Percentiles rank a stretch among this genome's conserved stretches.
Evolutionary conservation across 2,888 invertebrate genomes (phyloP).

Genomic region (Tetramorium bicarinatum): DNA sequence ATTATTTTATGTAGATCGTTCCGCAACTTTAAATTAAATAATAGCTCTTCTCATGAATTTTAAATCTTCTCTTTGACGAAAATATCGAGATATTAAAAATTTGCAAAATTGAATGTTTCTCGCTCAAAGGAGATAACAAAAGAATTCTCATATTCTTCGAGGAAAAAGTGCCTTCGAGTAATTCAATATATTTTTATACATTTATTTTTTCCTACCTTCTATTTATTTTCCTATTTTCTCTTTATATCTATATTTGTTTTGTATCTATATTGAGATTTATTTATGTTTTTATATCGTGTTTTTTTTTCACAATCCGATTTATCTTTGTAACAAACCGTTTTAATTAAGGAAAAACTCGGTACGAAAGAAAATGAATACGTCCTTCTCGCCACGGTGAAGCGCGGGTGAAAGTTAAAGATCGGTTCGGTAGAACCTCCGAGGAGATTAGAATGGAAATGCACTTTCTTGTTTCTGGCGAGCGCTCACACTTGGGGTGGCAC

Average conservation of each 20-base stretch:
- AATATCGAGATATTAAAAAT: not conserved
- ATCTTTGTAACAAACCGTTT: not conserved
- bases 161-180: not conserved
- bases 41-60: not conserved
- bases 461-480: slow-evolving; percentile 28
- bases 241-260: not conserved
- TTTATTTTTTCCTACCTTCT: not conserved
- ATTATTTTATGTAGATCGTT: slow-evolving; percentile 8
- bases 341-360: slow-evolving; percentile 1
- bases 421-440: not conserved
- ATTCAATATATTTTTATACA: not conserved
- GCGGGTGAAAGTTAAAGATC: slow-evolving; percentile 47
- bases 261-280: not conserved
- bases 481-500: slow-evolving; percentile 31
- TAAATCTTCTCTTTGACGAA: not conserved
- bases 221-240: not conserved
- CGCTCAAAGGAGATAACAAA: too few species aligned
- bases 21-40: not conserved
- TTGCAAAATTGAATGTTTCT: not conserved
- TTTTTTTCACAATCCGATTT: not conserved
- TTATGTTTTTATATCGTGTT: not conserved
- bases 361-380: slow-evolving; percentile 8
- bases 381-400: not conserved
- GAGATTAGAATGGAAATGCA: slow-evolving; percentile 35
- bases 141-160: not conserved